Evolutionary conservation across 1,140 invertebrate genomes (phyloP).

Genomic region (Leptonema lineaticorne): DNA sequence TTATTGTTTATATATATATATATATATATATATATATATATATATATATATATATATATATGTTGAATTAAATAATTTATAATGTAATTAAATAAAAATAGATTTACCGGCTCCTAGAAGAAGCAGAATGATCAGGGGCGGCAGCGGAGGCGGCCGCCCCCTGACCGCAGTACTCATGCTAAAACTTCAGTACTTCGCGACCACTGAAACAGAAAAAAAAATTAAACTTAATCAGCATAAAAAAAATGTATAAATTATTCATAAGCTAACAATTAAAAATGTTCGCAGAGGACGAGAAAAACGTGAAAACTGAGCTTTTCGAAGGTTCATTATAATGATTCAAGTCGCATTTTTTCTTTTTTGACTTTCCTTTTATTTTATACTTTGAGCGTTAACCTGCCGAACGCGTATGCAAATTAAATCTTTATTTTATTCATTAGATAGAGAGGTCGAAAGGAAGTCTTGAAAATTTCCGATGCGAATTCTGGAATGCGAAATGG

Average conservation of each 20-base stretch:
- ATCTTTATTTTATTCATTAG: conserved; percentile 37
- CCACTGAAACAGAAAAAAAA: conserved; percentile 20
- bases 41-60: too few species aligned
- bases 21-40: too few species aligned
- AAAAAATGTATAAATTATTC: not conserved
- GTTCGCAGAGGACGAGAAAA: not conserved
- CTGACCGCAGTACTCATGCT: conserved; percentile 21
- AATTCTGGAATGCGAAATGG: too few species aligned
- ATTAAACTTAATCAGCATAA: not conserved
- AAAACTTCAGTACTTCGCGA: not conserved
- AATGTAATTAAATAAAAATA: not conserved
- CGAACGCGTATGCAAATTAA: conserved; percentile 33
- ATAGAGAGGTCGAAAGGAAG: conserved; percentile 5
- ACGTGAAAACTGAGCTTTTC: not conserved
- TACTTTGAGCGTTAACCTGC: too few species aligned
- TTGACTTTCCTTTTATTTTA: too few species aligned
- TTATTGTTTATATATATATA: not conserved
- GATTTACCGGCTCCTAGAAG: conserved; percentile 21
- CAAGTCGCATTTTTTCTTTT: not conserved
- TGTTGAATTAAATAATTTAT: not conserved
- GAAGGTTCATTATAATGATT: not conserved
- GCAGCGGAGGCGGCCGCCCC: conserved; percentile 28
- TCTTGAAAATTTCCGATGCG: conserved; percentile 1
- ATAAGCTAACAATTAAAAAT: not conserved
- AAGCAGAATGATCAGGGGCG: conserved; percentile 24